phyloP scores from a whole-genome alignment of 2,797 vertebrate species.

The Anguilla obscura region DNA sequence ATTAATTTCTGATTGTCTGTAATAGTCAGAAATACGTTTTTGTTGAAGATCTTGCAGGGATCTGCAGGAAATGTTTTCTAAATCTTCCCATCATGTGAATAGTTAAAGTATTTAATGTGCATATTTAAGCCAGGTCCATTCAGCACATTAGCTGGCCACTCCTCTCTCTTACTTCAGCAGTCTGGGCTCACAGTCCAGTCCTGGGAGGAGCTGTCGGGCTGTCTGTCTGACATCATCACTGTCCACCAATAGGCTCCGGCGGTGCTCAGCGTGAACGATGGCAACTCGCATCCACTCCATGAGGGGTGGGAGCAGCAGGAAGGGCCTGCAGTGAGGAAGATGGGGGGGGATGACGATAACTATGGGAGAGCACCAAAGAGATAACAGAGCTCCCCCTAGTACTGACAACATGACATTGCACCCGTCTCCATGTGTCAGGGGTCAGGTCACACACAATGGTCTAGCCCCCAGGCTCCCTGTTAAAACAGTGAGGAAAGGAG shows the following conservation, averaged over 20 bases:
- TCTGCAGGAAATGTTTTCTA: background rate
- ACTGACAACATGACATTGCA: background rate
- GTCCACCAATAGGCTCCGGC: conserved; percentile 90
- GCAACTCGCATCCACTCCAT: conserved; percentile 94
- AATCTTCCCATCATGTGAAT: background rate
- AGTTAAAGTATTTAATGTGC: background rate
- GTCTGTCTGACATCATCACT: conserved; percentile 89
- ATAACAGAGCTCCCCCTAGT: background rate
- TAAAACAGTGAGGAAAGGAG: background rate
- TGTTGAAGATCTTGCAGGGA: background rate
- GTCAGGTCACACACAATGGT: conserved; percentile 9
- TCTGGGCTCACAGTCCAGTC: conserved; percentile 90
- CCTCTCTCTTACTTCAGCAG: conserved; percentile 79
- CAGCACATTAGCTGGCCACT: background rate
- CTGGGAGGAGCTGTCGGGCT: conserved; percentile 83
- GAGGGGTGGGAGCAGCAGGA: conserved; percentile 86
- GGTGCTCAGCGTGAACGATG: conserved; percentile 88
- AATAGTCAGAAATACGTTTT: background rate
- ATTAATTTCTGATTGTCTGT: background rate
- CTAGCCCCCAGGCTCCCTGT: background rate
- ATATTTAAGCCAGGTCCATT: background rate
- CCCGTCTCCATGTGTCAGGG: background rate
- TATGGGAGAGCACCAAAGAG: background rate
- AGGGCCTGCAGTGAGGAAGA: conserved; percentile 70
- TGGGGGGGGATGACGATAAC: background rate